These are phyloP conservation scores for Rotaria magnacalcarata DNA, from an alignment of 2,888 invertebrate species.

Conservation along the genomic window DNA sequence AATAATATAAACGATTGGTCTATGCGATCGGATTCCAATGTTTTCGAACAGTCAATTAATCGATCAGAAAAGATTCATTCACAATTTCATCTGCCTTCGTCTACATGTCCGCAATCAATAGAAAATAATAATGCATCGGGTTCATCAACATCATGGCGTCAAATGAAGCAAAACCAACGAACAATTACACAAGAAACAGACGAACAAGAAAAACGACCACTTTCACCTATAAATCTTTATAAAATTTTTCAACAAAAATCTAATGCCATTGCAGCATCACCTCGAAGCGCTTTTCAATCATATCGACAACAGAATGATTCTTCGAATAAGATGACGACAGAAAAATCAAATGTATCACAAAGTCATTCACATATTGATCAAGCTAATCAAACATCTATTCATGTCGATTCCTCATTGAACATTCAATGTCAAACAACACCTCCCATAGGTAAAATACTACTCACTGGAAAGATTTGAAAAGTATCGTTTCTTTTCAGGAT, in stretches of 20 bases:
- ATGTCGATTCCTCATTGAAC: background rate
- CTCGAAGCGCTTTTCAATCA: background rate
- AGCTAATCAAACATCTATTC: constrained; percentile 21
- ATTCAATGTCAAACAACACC: background rate
- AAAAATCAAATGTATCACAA: background rate
- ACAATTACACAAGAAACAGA: background rate
- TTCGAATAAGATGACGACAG: background rate
- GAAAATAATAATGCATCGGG: background rate
- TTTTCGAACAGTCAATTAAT: background rate
- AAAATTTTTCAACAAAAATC: constrained; percentile 12
- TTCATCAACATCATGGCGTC: constrained; percentile 34
- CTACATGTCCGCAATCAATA: background rate
- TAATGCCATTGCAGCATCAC: background rate
- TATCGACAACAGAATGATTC: background rate
- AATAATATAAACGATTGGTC: constrained; percentile 26
- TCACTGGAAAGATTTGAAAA: too few species aligned
- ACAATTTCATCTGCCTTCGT: background rate
- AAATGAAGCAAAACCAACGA: constrained; percentile 9
- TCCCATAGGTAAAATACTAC: background rate
- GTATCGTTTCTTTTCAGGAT: background rate
- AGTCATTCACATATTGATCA: background rate
- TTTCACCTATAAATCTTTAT: background rate
- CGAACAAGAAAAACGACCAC: background rate
- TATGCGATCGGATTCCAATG: background rate
- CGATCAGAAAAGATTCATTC: background rate